Percentiles rank a stretch among this genome's conserved stretches.
Conservation (phyloP, 64 coral and sea anemone genomes). For the Exaiptasia diaphana region DNA sequence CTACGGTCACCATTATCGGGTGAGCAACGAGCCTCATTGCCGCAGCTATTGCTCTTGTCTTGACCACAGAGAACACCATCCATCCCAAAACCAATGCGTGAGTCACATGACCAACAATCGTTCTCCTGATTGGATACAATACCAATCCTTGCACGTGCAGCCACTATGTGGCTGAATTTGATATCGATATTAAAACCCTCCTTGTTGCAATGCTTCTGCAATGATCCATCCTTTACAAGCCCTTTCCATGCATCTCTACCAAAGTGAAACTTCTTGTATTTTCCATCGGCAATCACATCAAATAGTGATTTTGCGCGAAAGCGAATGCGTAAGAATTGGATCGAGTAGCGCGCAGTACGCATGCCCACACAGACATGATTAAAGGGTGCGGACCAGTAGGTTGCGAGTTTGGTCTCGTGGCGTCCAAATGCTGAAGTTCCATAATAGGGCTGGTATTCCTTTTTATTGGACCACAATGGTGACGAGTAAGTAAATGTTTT, state of each 20-base stretch:
- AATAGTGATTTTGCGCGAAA: neutral
- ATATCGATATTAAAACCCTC: constrained; percentile 36
- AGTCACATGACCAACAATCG: constrained; percentile 24
- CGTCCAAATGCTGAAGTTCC: constrained; percentile 8
- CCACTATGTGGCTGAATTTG: neutral
- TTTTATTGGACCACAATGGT: constrained; percentile 28
- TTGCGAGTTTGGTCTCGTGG: constrained; percentile 14
- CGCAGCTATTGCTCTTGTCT: constrained; percentile 1
- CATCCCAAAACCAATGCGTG: constrained; percentile 35
- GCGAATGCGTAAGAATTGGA: constrained; percentile 15
- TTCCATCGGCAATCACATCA: neutral
- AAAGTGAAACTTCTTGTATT: neutral
- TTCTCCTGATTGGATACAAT: constrained; percentile 32
- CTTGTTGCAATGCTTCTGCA: constrained; percentile 26
- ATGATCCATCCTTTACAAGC: constrained; percentile 13
- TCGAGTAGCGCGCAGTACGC: neutral
- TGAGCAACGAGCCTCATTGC: constrained; percentile 20
- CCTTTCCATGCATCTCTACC: constrained; percentile 40
- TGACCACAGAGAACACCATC: neutral
- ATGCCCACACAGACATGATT: constrained; percentile 40
- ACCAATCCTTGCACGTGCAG: constrained; percentile 24
- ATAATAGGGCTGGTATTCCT: neutral
- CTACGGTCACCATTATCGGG: neutral
- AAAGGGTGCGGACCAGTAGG: constrained; percentile 48
- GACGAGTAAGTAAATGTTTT: constrained; percentile 23